Conservation (phyloP, 2,113 vertebrate species). For the Nipponia nippon region DNA sequence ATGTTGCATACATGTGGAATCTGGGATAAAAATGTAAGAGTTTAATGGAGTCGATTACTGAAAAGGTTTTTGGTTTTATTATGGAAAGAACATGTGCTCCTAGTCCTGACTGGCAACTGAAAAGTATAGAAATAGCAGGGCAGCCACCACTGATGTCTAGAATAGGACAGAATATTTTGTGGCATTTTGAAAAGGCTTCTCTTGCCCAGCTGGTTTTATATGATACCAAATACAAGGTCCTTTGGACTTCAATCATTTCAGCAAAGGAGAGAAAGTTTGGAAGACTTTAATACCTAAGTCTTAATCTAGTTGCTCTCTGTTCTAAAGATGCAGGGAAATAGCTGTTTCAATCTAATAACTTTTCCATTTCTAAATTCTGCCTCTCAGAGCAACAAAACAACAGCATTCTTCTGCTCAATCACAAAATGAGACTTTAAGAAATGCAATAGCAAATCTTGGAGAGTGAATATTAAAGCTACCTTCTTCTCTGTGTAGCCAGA, state of each 20-base stretch:
- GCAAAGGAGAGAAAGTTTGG: background rate
- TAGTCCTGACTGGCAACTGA: background rate
- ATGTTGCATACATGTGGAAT: background rate
- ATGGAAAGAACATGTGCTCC: background rate
- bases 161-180: background rate
- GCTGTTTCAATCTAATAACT: background rate
- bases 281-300: background rate
- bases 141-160: background rate
- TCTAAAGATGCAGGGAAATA: background rate
- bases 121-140: background rate
- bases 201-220: constrained; percentile 8
- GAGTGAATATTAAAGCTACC: background rate
- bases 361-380: constrained; percentile 7
- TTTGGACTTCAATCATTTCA: background rate
- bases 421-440: background rate
- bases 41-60: background rate
- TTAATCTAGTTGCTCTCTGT: background rate
- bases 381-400: background rate
- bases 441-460: background rate
- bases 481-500: background rate
- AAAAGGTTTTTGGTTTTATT: background rate
- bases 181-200: background rate
- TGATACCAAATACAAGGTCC: background rate
- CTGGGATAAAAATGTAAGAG: background rate
- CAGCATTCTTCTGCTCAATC: background rate